Base-by-base conservation (phyloP, 1,140 invertebrate species). In the Leptinotarsa texana region DNA sequence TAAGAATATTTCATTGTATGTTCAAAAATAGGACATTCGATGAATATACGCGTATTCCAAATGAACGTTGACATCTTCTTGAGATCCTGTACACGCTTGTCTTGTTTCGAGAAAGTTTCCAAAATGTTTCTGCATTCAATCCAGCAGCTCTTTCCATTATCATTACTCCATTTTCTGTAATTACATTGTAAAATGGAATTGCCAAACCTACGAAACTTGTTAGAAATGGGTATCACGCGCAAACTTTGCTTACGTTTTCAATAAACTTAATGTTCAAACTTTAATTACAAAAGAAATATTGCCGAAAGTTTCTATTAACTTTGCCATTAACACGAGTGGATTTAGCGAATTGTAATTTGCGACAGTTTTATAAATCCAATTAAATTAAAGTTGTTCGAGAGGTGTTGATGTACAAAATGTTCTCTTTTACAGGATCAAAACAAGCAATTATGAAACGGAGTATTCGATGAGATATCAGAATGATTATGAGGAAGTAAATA, bases 221-320 rank as follows among this genome's bases (percentile, higher is more conserved):
- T 69, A 49, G 57, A 71, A 71, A 70, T 61, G 69, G 33, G 75
- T 70, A 69, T 74, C 75, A 74, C 75, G 69, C 21, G 47, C 65
- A 67, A 78, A 78, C 74, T 78, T 78, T 78, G 77, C 77, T 76
- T 78, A 74, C 75, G 75, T 79, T 79, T 79, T 79, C 78, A 77
- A 77, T 79, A 79, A 79, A 79, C 73, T 79, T 77, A 74, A 77
- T 77, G 74, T 70, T 75, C 22, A 69, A 79, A 79, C 75, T 79
- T 77, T 79, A 79, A 79, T 79, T 79, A 79, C 78, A 72, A 75
- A 76, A 78, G 77, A 78, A 78, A 76, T 73, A 76, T 69, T 18
- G 67, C 65, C n/a, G 69, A 76, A 73, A 74, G 61, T 76, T 76
- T 78, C 68, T 66, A 75, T 74, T 74, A 75, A 78, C 42, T 69